Evolutionary conservation across 2,888 invertebrate genomes (phyloP), one percentile per base, ranked within the genome.

Genomic region (Octodonta nipae): DNA sequence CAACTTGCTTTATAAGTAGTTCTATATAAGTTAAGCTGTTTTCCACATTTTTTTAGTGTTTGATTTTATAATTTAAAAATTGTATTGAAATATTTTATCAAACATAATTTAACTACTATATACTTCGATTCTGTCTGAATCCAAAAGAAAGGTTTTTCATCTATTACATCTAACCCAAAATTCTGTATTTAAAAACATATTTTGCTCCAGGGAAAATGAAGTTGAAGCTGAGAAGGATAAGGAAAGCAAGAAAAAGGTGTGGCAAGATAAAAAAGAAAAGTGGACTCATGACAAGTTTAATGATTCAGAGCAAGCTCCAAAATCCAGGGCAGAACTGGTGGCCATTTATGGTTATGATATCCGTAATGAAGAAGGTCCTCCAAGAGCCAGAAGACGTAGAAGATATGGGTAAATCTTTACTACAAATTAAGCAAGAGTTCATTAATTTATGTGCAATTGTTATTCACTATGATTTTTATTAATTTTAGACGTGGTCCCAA

Each of bases 321-420:
- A 92, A 63, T 76, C 80, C 17, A 71, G 78, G 17, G 74, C 85
- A 16, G 92, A 93, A 61, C 56, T 93, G 32, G 75, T 89, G 8
- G 71, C 81, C 0, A 72, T 80, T 32, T 92, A 92, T 59, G 92
- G 92, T 0, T 95, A 93, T 60, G 93, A 96, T 52, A 95, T 95
- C 41, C 70, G 92, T 29, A 85, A 82, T 50, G 91, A 91, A 56
- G 89, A 89, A 52, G 84, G 85, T 0, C 85, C 91, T 2, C 91
- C 91, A 1, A 75, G 86, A 50, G 85, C 89, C 0, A 66, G 89
- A 32, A 73, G 89, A 44, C 76, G 87, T 46, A 68, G 87, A 45
- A 69, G 85, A 65, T 91, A 89, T 58, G 88, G 87, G 84, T 84
- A 61, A 66, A 36, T 8, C 5, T 22, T 22, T 22, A 11, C 22